A percentile compares a stretch with the other conserved stretches of the same genome.
phyloP scores from a whole-genome alignment of 2,113 vertebrate genomes.

The Melanocharis versteri region DNA sequence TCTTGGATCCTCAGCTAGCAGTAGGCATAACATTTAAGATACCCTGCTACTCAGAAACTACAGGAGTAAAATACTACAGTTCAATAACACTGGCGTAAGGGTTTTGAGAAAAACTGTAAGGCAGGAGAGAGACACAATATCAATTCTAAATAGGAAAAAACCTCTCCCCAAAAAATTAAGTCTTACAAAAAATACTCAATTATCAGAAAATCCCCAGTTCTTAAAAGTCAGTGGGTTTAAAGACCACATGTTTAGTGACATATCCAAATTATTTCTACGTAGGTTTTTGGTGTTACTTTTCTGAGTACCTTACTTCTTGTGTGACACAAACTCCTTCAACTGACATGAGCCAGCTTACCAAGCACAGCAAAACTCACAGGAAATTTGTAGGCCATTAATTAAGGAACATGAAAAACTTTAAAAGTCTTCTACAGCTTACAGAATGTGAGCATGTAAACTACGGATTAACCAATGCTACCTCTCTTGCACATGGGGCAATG shows the following conservation, averaged over 20 bases:
- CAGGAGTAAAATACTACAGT: not conserved
- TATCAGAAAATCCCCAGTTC: not conserved
- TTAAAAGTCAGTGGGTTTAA: not conserved
- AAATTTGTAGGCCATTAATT: not conserved
- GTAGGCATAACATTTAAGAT: not conserved
- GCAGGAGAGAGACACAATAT: not conserved
- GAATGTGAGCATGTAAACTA: not conserved
- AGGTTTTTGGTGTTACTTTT: not conserved
- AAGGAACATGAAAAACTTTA: not conserved
- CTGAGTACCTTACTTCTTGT: not conserved
- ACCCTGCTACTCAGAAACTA: not conserved
- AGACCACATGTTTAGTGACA: not conserved
- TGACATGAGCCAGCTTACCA: not conserved
- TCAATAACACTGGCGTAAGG: not conserved
- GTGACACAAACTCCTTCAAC: not conserved
- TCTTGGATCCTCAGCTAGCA: not conserved
- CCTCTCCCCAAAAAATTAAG: not conserved
- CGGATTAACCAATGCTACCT: not conserved
- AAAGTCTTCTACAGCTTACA: not conserved
- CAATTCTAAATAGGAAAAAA: not conserved
- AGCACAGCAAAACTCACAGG: not conserved
- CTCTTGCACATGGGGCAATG: not conserved
- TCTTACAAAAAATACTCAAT: not conserved
- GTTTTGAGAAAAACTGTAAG: not conserved
- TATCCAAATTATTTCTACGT: not conserved